Percentiles rank a stretch among this genome's conserved stretches.
Evolutionary conservation across 2,797 vertebrate species (phyloP).

Genomic region (Notolepis coatsorum): DNA sequence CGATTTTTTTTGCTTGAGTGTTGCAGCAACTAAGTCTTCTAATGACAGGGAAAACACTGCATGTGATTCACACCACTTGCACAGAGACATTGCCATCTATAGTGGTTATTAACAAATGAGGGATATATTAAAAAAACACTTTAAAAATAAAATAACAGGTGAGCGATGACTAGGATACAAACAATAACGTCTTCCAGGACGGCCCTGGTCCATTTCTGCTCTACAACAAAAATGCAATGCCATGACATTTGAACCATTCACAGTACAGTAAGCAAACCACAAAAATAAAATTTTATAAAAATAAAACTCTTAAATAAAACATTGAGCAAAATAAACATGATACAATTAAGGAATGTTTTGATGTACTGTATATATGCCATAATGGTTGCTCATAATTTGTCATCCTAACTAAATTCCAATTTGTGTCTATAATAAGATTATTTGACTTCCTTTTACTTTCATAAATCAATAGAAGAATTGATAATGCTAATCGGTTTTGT

Average conservation of each 20-base stretch:
- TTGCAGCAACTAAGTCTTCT: too few species aligned
- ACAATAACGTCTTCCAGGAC: not conserved
- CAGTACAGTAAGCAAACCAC: slow-evolving; percentile 45
- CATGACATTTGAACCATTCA: slow-evolving; percentile 21
- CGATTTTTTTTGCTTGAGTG: too few species aligned
- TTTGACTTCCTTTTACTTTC: not conserved
- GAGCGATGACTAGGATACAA: slow-evolving; percentile 6
- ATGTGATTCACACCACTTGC: not conserved
- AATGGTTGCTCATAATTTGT: slow-evolving; percentile 10
- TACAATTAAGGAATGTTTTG: slow-evolving; percentile 45
- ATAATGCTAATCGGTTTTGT: not conserved
- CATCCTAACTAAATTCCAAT: slow-evolving; percentile 3
- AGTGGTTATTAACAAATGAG: slow-evolving; percentile 14
- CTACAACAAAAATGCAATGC: slow-evolving; percentile 22
- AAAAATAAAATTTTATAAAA: slow-evolving; percentile 52
- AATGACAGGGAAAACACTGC: too few species aligned
- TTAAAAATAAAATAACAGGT: slow-evolving; percentile 18
- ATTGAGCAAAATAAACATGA: slow-evolving; percentile 20
- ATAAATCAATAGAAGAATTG: not conserved
- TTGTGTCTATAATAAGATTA: not conserved
- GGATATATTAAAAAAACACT: slow-evolving; percentile 20
- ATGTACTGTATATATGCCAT: slow-evolving; percentile 34
- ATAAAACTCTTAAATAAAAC: slow-evolving; percentile 62
- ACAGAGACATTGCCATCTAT: slow-evolving; percentile 5
- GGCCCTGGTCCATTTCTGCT: not conserved